Evolutionary conservation across 2,888 invertebrate genomes (phyloP).

Genomic region (Hydraecia micacea): DNA sequence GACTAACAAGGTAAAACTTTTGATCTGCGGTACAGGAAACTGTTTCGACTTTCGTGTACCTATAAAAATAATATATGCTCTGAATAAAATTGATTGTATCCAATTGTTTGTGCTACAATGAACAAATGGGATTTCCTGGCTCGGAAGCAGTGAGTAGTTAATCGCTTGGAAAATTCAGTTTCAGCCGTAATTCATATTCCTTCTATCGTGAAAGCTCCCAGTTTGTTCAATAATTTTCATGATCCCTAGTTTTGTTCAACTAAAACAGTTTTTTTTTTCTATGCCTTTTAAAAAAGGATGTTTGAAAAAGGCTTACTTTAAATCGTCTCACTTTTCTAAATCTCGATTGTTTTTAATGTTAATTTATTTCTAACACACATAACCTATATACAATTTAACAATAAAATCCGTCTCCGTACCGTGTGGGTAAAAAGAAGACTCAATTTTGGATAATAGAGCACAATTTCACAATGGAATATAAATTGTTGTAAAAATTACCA

Average conservation of each 20-base stretch:
- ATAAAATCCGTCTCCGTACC: no score
- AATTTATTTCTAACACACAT: no score
- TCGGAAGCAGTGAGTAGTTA: conserved; percentile 9
- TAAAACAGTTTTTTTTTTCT: neutral
- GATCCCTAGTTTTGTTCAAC: neutral
- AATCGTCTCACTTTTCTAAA: neutral
- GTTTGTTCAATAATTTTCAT: neutral
- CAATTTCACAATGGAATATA: no score
- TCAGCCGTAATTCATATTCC: neutral
- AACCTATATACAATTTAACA: no score
- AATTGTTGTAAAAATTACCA: no score
- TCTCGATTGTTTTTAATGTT: neutral
- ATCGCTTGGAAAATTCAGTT: conserved; percentile 21
- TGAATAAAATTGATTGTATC: neutral
- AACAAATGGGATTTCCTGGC: neutral
- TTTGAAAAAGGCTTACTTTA: neutral
- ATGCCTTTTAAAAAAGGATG: neutral
- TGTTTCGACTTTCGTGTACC: no score
- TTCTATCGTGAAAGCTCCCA: neutral
- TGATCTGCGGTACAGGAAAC: no score
- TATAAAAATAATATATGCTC: neutral
- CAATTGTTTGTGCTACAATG: neutral
- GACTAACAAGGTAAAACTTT: no score
- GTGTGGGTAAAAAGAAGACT: no score
- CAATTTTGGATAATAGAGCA: no score